Conservation (phyloP, 2,888 invertebrate genomes). For the Panopea generosa region DNA sequence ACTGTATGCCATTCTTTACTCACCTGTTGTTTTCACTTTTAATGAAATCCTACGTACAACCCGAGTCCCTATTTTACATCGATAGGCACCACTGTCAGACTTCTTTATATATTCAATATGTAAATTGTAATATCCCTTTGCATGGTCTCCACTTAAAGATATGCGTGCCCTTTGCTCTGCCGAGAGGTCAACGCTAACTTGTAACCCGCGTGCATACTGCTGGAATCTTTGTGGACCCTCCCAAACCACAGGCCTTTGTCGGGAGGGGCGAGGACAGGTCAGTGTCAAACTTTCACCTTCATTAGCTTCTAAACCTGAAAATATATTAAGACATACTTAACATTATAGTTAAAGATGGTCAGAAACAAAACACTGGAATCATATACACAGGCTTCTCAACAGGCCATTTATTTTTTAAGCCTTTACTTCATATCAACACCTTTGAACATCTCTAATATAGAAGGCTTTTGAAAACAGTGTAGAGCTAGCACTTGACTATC, state of each 20-base stretch:
- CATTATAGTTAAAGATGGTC: no score
- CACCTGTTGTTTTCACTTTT: conserved; percentile 56
- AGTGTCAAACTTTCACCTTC: conserved; percentile 61
- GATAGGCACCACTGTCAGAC: conserved; percentile 57
- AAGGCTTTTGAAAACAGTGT: no score
- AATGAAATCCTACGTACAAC: conserved; percentile 45
- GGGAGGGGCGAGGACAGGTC: conserved; percentile 57
- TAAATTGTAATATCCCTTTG: conserved; percentile 59
- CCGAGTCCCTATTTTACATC: conserved; percentile 53
- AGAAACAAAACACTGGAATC: no score
- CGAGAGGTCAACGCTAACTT: conserved; percentile 48
- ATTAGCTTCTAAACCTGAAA: conserved; percentile 58
- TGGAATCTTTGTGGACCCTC: conserved; percentile 47
- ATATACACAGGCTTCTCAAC: no score
- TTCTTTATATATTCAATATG: conserved; percentile 40
- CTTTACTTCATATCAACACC: no score
- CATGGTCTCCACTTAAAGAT: conserved; percentile 56
- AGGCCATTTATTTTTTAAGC: no score
- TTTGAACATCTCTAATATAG: no score
- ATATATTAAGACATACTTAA: no score
- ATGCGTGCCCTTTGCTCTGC: conserved; percentile 55
- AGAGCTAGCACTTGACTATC: no score
- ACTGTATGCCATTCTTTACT: no score
- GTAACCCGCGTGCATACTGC: conserved; percentile 43
- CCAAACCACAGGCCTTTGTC: conserved; percentile 50